phyloP scores from a whole-genome alignment of 2,113 vertebrate species.

The Mesitornis unicolor region DNA sequence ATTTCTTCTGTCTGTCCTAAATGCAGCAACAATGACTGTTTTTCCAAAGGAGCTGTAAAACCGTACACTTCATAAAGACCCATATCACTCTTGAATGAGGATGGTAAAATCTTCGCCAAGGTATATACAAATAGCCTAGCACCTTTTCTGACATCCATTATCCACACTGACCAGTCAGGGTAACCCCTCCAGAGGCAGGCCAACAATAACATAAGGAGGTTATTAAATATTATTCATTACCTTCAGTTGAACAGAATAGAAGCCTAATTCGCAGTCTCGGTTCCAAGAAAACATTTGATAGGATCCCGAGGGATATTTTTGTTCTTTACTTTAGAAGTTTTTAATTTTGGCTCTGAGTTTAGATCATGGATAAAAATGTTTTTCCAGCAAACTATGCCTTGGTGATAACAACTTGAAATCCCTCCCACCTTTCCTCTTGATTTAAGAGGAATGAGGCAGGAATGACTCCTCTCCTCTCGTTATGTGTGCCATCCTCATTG shows the following conservation, averaged over 20 bases:
- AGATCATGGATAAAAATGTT: constrained; percentile 26
- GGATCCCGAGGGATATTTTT: constrained; percentile 7
- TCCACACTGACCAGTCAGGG: background rate
- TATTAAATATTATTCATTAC: constrained; percentile 65
- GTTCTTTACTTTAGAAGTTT: constrained; percentile 33
- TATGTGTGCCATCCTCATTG: background rate
- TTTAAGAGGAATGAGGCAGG: background rate
- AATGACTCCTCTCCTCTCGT: background rate
- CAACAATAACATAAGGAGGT: constrained; percentile 52
- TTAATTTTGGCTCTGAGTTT: constrained; percentile 43
- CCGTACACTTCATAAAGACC: background rate
- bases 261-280: background rate
- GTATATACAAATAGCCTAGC: constrained; percentile 32
- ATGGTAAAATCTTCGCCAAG: constrained; percentile 3
- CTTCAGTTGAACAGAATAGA: constrained; percentile 45
- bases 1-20: constrained; percentile 5
- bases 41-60: constrained; percentile 45
- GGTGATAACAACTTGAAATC: constrained; percentile 22
- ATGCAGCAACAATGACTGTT: background rate
- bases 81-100: background rate
- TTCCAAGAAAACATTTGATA: constrained; percentile 59
- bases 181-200: constrained; percentile 11
- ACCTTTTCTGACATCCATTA: constrained; percentile 51
- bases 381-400: constrained; percentile 18
- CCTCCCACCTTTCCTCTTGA: background rate